Percentiles rank a stretch among this genome's conserved stretches.
These are phyloP conservation scores for Fundulus diaphanus DNA, from an alignment of 2,797 vertebrate species.

Conservation along the genomic window DNA sequence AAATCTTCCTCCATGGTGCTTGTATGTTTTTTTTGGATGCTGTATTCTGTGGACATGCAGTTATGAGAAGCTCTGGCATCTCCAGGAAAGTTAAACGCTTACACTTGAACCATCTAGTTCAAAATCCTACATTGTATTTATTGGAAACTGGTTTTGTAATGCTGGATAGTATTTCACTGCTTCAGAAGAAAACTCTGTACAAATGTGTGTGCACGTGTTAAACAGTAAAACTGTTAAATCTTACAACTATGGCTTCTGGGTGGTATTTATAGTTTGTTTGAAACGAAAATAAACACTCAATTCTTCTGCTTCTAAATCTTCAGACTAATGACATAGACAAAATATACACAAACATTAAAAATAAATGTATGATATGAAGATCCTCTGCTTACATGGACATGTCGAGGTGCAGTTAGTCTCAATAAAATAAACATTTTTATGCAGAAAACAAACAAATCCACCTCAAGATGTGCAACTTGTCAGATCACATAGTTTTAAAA, in stretches of 20 bases:
- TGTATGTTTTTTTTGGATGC: conserved; percentile 3
- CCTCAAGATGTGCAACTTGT: too few relatives aligned
- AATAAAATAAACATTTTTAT: too few relatives aligned
- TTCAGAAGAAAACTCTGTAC: conserved; percentile 7
- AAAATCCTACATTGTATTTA: conserved; percentile 1
- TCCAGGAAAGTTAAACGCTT: background rate
- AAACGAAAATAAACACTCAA: background rate
- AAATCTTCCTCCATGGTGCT: conserved; percentile 2
- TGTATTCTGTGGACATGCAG: background rate
- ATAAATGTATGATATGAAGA: background rate
- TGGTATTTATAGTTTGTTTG: background rate
- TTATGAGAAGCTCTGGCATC: background rate
- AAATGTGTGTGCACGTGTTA: background rate
- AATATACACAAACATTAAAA: background rate
- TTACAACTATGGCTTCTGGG: background rate
- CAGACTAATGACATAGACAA: background rate
- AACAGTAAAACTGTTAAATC: conserved; percentile 12
- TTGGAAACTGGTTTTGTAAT: background rate
- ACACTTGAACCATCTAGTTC: background rate
- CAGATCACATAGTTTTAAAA: too few relatives aligned
- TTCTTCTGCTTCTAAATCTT: background rate
- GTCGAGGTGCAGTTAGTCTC: too few relatives aligned
- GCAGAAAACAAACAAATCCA: too few relatives aligned
- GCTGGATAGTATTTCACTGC: background rate
- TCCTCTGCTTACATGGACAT: too few relatives aligned